These are phyloP conservation scores for Saturnia japonica DNA, from an alignment of 2,888 invertebrate species.

Conservation along the genomic window DNA sequence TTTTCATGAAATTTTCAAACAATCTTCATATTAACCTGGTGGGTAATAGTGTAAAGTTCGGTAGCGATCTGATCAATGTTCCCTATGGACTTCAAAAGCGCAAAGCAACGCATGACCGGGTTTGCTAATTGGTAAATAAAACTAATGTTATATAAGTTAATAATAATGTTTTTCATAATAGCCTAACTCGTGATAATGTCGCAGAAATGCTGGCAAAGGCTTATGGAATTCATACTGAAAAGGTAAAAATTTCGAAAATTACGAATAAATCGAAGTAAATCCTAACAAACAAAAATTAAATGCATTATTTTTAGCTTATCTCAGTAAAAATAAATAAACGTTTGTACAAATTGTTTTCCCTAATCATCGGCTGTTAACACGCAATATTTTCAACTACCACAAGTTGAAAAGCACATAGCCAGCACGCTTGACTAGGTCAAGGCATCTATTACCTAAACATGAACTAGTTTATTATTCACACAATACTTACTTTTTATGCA, in stretches of 20 bases:
- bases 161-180: too few species aligned
- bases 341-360: constrained; percentile 4
- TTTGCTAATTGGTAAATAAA: too few species aligned
- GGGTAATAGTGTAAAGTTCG: too few species aligned
- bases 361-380: not conserved
- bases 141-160: too few species aligned
- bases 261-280: not conserved
- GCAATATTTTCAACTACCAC: not conserved
- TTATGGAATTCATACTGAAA: not conserved
- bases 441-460: constrained; percentile 10
- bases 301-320: constrained; percentile 2
- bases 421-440: constrained; percentile 9
- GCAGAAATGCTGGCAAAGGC: not conserved
- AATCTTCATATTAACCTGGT: too few species aligned
- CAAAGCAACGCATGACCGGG: too few species aligned
- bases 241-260: not conserved
- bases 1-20: too few species aligned
- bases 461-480: constrained; percentile 5
- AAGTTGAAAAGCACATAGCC: not conserved
- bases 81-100: too few species aligned
- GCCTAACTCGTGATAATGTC: not conserved
- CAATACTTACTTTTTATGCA: constrained; percentile 38
- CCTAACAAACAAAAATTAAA: not conserved
- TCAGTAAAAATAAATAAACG: not conserved
- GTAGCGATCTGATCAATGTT: too few species aligned